A percentile compares a stretch with the other conserved stretches of the same genome.
Evolutionary conservation across 2,113 vertebrate genomes (phyloP).

Genomic region (Eudyptes chrysolophus): DNA sequence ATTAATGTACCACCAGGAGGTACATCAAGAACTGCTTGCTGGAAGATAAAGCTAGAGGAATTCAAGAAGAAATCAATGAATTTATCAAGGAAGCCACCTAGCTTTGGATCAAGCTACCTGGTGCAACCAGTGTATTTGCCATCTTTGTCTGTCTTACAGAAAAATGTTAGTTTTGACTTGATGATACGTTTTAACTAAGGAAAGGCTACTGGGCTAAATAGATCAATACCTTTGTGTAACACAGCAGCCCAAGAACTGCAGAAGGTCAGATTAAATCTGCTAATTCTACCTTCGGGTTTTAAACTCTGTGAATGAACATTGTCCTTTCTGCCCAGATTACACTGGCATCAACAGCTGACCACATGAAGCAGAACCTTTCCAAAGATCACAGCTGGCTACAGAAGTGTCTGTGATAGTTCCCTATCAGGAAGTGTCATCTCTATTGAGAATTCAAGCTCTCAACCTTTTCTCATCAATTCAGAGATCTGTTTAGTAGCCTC

Average conservation of each 20-base stretch:
- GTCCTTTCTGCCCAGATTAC: neutral
- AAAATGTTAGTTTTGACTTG: neutral
- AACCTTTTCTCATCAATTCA: neutral
- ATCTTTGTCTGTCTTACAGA: neutral
- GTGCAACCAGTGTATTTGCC: neutral
- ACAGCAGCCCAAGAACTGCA: neutral
- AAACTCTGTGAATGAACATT: neutral
- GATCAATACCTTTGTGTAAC: neutral
- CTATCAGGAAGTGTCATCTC: neutral
- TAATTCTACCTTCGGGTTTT: neutral
- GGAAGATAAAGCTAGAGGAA: neutral
- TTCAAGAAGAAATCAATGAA: neutral
- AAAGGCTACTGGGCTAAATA: neutral
- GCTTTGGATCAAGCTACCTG: neutral
- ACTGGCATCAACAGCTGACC: neutral
- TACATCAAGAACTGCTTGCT: neutral
- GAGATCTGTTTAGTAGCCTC: neutral
- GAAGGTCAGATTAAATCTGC: neutral
- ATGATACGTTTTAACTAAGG: neutral
- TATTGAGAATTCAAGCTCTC: neutral
- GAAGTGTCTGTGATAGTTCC: neutral
- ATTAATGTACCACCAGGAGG: fast-evolving
- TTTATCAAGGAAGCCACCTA: neutral
- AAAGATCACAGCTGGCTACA: neutral
- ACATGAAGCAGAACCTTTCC: neutral